Base-by-base conservation (phyloP, 2,113 vertebrate species). In the Phoenicopterus ruber region DNA sequence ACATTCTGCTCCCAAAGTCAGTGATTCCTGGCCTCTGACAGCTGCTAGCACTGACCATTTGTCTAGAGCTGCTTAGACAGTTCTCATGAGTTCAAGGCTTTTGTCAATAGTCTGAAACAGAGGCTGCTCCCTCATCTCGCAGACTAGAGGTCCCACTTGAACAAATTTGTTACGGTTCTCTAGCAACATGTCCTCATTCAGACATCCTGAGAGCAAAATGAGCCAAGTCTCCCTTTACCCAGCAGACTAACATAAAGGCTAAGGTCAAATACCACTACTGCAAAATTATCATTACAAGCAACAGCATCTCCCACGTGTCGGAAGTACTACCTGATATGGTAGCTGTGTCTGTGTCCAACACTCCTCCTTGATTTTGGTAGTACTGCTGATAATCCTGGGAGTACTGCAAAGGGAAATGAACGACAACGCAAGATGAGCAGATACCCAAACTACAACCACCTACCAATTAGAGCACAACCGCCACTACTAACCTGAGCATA, bases 321-420 rank as follows among this genome's bases (percentile, higher is more conserved):
- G 29, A 86, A 88, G 42, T 70, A 90, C 69, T 97, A 98, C 98
- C 98, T 97, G 98, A 97, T 96, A 98, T 89, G 90, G 98, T 95
- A 76, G 98, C 95, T 72, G 97, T 15, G 26, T 99, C 99, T 11
- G 98, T 98, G 87, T 99, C 99, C 85, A 98, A 85, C 74, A 96
- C 98, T 89, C 98, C 98, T 94, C 97, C 93, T 80, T 99, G 99
- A 61, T 99, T 98, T 95, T 98, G 99, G 94, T 98, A 99, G 34
- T 98, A 97, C 91, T 99, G 99, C 79, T 99, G 99, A 93, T 99
- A 99, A 73, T 99, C 99, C 98, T 99, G 98, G 63, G 98, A 98
- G 94, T 98, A 97, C 95, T 98, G 66, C 17, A 17, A 90, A 97
- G 38, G 65, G 59, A 94, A 97, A 78, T 3, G 19, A 87, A 36